Percentiles rank a stretch among this genome's conserved stretches.
Evolutionary conservation across 2,797 vertebrate species (phyloP).

Genomic region (Anguilla marmorata): DNA sequence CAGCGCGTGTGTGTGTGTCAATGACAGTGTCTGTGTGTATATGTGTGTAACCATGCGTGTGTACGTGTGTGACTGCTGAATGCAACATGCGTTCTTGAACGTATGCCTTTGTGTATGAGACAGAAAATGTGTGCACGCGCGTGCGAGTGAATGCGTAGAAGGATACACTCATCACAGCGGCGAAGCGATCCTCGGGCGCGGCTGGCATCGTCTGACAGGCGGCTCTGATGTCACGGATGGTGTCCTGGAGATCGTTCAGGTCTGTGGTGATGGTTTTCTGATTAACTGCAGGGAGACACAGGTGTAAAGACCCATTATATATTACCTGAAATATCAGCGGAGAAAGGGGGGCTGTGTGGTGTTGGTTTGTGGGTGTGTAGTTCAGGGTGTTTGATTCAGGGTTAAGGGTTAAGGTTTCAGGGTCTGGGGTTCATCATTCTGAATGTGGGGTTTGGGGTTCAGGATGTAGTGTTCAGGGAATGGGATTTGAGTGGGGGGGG

Average conservation of each 20-base stretch:
- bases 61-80: background rate
- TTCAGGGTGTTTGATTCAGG: background rate
- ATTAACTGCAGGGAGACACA: conserved; percentile 75
- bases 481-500: too few relatives aligned
- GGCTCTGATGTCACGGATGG: conserved; percentile 85
- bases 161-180: conserved; percentile 92
- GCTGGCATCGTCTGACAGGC: conserved; percentile 88
- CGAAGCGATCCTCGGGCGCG: conserved; percentile 85
- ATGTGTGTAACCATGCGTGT: background rate
- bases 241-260: conserved; percentile 85
- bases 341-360: background rate
- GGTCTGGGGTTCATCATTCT: background rate
- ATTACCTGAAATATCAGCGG: background rate
- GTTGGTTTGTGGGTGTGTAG: background rate
- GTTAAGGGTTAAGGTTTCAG: background rate
- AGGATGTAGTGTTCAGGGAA: too few relatives aligned
- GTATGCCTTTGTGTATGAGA: background rate
- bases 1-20: too few relatives aligned
- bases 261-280: conserved; percentile 85
- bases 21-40: background rate
- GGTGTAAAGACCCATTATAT: conserved; percentile 1
- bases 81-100: too few relatives aligned
- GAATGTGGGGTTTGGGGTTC: background rate
- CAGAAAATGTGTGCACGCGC: background rate
- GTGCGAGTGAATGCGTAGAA: conserved; percentile 39